Conservation (phyloP, 2,113 vertebrate species). For the Melanocharis versteri region DNA sequence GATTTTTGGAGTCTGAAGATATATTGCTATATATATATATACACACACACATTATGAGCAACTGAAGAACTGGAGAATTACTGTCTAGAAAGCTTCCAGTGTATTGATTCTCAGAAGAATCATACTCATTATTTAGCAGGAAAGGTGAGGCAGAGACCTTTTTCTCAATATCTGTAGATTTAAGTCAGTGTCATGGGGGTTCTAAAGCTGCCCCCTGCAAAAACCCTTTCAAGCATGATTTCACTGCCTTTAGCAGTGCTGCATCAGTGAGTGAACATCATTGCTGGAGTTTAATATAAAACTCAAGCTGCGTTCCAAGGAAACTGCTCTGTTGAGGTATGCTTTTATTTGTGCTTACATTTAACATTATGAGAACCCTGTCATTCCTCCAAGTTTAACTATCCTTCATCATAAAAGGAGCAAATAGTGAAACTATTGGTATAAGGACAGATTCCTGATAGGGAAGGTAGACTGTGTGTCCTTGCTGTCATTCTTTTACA, state of each 20-base stretch:
- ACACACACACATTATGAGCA: neutral
- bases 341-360: conserved; percentile 10
- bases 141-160: neutral
- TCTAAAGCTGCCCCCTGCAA: neutral
- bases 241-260: neutral
- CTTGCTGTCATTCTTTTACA: neutral
- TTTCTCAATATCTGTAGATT: conserved; percentile 2
- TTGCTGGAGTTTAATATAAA: neutral
- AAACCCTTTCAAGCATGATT: conserved; percentile 13
- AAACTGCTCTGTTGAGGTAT: neutral
- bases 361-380: neutral
- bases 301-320: neutral
- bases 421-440: neutral
- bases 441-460: neutral
- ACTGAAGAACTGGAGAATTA: conserved; percentile 1
- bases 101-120: conserved; percentile 33
- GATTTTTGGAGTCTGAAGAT: neutral
- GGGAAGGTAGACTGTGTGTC: neutral
- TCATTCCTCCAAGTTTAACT: neutral
- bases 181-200: neutral
- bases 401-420: neutral
- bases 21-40: neutral
- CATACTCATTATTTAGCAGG: neutral
- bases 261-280: neutral
- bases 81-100: conserved; percentile 26